Percentiles rank a stretch among this genome's conserved stretches.
Conservation (phyloP, 2,113 vertebrate species). For the Lipotes vexillifer region DNA sequence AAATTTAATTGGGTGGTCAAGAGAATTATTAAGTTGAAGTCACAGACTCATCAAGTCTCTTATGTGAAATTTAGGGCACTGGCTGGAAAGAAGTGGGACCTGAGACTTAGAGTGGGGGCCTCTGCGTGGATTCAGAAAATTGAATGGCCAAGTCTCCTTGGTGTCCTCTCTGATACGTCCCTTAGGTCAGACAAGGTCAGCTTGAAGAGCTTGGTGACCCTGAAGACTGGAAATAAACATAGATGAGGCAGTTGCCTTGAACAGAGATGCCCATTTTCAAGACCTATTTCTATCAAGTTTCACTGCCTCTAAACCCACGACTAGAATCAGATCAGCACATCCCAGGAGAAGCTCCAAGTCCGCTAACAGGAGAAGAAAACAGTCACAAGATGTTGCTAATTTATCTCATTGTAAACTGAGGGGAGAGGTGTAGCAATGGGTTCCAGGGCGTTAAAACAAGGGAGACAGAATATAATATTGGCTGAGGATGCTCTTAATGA, state of each 20-base stretch:
- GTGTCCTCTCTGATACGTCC: neutral
- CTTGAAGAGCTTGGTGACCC: neutral
- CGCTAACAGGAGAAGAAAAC: neutral
- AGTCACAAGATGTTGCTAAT: neutral
- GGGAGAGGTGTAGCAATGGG: neutral
- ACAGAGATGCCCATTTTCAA: neutral
- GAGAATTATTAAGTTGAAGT: neutral
- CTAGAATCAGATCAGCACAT: neutral
- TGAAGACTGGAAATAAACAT: neutral
- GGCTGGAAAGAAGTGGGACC: neutral
- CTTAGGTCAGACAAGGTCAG: neutral
- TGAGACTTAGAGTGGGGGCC: neutral
- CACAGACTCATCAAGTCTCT: neutral
- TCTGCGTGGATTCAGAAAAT: neutral
- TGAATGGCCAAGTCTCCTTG: neutral
- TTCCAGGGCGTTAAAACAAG: neutral
- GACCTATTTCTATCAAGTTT: neutral
- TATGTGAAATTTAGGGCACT: neutral
- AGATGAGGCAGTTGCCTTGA: neutral
- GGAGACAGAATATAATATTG: neutral
- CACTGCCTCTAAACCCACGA: neutral
- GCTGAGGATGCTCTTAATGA: neutral
- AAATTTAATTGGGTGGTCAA: neutral
- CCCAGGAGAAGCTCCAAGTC: neutral
- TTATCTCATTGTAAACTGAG: neutral